These are phyloP conservation scores for Lordiphosa andalusiaca DNA, from an alignment of 2,888 invertebrate species.

Conservation along the genomic window DNA sequence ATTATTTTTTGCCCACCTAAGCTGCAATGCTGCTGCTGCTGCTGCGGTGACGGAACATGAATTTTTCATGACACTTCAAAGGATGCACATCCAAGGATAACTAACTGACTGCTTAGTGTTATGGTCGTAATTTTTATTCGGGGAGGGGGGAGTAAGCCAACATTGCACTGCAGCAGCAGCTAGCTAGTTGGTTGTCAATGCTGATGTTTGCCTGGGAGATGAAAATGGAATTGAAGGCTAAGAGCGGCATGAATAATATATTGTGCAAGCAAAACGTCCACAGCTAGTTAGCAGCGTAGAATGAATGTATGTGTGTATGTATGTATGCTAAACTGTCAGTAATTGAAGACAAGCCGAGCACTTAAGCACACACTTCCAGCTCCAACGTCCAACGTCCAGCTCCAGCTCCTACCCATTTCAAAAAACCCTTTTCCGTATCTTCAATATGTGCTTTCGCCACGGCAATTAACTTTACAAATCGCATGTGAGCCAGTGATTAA, in stretches of 20 bases:
- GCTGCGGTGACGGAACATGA: constrained; percentile 60
- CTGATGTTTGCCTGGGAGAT: constrained; percentile 25
- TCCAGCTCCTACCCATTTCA: background rate
- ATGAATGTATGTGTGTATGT: constrained; percentile 16
- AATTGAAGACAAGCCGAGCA: constrained; percentile 66
- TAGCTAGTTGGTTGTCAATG: constrained; percentile 12
- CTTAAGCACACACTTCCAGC: constrained; percentile 44
- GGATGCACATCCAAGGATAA: constrained; percentile 44
- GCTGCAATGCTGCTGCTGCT: constrained; percentile 24
- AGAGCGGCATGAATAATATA: constrained; percentile 34
- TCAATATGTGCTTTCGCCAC: constrained; percentile 63
- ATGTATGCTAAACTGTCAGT: constrained; percentile 71
- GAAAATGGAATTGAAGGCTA: constrained; percentile 8
- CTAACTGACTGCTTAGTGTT: constrained; percentile 26
- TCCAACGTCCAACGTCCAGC: background rate
- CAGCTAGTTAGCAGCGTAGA: constrained; percentile 6
- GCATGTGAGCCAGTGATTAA: constrained; percentile 78
- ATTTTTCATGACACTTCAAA: constrained; percentile 74
- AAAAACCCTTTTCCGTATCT: constrained; percentile 15
- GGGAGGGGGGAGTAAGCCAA: too few species aligned
- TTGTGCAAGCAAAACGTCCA: constrained; percentile 13
- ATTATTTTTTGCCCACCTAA: constrained; percentile 14
- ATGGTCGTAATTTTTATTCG: background rate
- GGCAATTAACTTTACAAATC: constrained; percentile 77
- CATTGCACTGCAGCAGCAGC: constrained; percentile 11